These are phyloP conservation scores for Cossypha heuglini DNA, from an alignment of 2,797 vertebrate species.

Conservation along the genomic window DNA sequence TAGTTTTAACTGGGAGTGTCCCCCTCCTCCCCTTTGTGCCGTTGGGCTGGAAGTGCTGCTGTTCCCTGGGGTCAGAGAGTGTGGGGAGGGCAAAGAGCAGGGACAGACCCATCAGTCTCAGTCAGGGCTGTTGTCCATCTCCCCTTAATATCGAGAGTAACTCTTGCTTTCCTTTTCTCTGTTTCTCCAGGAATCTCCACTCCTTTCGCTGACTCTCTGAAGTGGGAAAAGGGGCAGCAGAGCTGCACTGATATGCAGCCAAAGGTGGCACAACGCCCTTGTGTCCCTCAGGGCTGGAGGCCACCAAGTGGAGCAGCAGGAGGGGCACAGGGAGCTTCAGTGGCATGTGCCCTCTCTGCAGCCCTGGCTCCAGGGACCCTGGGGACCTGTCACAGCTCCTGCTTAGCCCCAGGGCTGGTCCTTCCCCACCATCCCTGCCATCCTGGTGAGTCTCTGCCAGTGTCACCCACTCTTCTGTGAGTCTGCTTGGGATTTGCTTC, in stretches of 20 bases:
- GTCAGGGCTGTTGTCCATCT: background rate
- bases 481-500: accelerated
- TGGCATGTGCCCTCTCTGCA: accelerated
- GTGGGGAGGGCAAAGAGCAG: background rate
- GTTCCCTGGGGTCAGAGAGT: accelerated
- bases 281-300: background rate
- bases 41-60: background rate
- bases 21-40: accelerated
- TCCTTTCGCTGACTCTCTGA: background rate
- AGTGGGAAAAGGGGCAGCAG: background rate
- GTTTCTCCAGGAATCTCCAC: background rate
- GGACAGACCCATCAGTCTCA: too few species aligned
- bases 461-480: background rate
- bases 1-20: background rate
- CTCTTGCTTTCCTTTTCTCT: background rate
- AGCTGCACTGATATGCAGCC: accelerated
- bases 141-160: accelerated
- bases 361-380: background rate
- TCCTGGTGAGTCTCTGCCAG: background rate
- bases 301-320: background rate
- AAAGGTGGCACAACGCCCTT: background rate
- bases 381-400: background rate
- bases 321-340: background rate
- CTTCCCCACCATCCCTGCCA: background rate
- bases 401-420: accelerated